Evolutionary conservation across 2,113 vertebrate species (phyloP), one percentile per base, ranked within the genome.

Genomic region (Monarcha castaneiventris): DNA sequence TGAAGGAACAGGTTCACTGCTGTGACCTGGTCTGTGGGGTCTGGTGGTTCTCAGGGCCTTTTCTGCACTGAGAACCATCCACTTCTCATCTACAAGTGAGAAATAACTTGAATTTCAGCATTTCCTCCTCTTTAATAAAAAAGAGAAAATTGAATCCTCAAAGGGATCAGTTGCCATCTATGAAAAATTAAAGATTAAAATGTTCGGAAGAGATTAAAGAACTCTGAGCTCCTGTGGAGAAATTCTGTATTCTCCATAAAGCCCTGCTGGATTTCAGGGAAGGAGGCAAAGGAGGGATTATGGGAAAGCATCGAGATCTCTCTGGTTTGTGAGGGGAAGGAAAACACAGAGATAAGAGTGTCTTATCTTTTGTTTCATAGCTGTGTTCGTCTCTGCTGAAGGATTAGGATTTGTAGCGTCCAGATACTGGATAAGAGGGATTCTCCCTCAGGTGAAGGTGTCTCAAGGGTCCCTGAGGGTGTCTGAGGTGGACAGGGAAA

Each of bases 151-250:
- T 25, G n/a, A 79, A 73, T 64, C 29, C 30, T 92, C 9, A 2
- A 80, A 88, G n/a, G 0, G 0, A 88, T 43, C 43, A 9, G 25
- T 11, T 7, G 1, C 21, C 11, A 63, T 23, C 0, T 1, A 69
- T 69, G 32, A 73, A 73, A 66, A 89, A 80, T 66, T 37, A 58
- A 68, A 73, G 51, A 89, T 73, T 49, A 73, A 86, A 73, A 44
- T 16, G 15, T 41, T 77, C n/a, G 58, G n/a, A 44, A 61, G 37
- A 72, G 33, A 80, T 69, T 61, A 83, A 86, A 86, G 44, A 73
- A 30, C 10, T 63, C 20, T 33, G 21, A 14, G 23, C 35, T 49
- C n/a, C 58, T 52, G 48, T 23, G 19, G 25, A 76, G 35, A 72
- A 94, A 68, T 85, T 23, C 49, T 56, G 9, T 32, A 3, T 73